Base-by-base conservation (phyloP, 1,140 invertebrate species). In the Eumaeus atala region DNA sequence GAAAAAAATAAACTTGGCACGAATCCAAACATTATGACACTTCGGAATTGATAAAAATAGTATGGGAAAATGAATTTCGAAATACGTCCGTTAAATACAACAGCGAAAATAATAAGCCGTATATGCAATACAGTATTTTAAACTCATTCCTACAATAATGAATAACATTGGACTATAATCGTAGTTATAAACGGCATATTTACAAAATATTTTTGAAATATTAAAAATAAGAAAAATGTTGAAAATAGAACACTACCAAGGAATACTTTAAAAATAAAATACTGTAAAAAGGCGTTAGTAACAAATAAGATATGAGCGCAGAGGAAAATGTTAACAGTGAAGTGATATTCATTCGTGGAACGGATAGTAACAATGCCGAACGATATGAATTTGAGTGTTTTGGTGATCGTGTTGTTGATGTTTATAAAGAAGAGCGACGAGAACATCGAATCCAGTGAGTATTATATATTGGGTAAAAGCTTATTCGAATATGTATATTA, bases 381-480 rank as follows among this genome's bases (percentile, higher is more conserved):
- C 40, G 54, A 51, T 44, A 14, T 28, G 21, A 68, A 74, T 69
- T 66, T 75, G 35, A 66, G 71, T 67, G 66, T 67, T 14, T 9
- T 74, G 40, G 58, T 79, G 59, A 56, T 66, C 34, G 62, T 79
- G 59, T 56, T 76, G 34, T 64, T 67, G 63, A 66, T 55, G 44
- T 37, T 74, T 54, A 72, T 82, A 56, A 52, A 64, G 12, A 72
- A 59, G 0, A 84, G 81, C 48, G 65, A 72, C 52, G 81, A 84
- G 66, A 79, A 77, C 12, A 60, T 82, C 47, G 81, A 82, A 63
- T 62, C 77, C 47, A 74, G 81, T 84, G 61, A 81, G 81, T 42
- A 17, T 42, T 42, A 2, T 12, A 38, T 11, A 38, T 11, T 38
- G 3, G 10, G 9, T 4, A 7, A 9, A n/a, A n/a, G n/a, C n/a